Percentiles rank a stretch among this genome's conserved stretches.
Evolutionary conservation across 92 coral and sea anemone genomes (phyloP).

Genomic region (Virgularia gustaviana): DNA sequence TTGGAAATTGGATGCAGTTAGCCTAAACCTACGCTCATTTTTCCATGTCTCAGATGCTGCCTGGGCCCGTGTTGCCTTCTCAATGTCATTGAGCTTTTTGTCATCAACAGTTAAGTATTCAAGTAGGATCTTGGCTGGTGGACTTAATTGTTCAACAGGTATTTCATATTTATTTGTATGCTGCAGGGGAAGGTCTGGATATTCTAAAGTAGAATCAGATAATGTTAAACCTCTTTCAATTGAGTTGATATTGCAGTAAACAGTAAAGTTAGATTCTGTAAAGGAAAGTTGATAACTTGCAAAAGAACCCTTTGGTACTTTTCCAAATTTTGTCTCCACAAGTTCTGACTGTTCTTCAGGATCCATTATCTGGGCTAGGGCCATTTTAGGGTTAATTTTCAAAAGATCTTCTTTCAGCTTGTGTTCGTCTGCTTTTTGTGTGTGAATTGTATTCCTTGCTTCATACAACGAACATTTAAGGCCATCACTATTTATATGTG

Average conservation of each 20-base stretch:
- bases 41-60: slow-evolving; percentile 60
- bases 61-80: slow-evolving; percentile 57
- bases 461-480: slow-evolving; percentile 55
- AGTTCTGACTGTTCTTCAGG: neutral
- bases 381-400: slow-evolving; percentile 37
- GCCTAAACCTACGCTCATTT: slow-evolving; percentile 55
- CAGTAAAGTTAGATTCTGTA: slow-evolving; percentile 61
- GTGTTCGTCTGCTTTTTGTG: slow-evolving; percentile 3
- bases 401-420: slow-evolving; percentile 35
- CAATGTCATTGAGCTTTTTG: slow-evolving; percentile 59
- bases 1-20: slow-evolving; percentile 71
- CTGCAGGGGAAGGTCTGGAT: slow-evolving; percentile 59
- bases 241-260: slow-evolving; percentile 44
- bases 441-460: slow-evolving; percentile 34
- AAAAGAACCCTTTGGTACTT: slow-evolving; percentile 54
- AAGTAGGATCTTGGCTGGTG: slow-evolving; percentile 35
- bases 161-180: slow-evolving; percentile 32
- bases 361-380: neutral
- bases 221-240: slow-evolving; percentile 34
- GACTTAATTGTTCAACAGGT: slow-evolving; percentile 39
- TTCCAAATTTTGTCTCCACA: slow-evolving; percentile 55
- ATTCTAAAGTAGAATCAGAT: slow-evolving; percentile 4
- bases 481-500: slow-evolving; percentile 29
- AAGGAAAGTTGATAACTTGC: slow-evolving; percentile 58
- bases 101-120: slow-evolving; percentile 43